Evolutionary conservation across 2,888 invertebrate species (phyloP).

Genomic region (Miltochrista miniata): DNA sequence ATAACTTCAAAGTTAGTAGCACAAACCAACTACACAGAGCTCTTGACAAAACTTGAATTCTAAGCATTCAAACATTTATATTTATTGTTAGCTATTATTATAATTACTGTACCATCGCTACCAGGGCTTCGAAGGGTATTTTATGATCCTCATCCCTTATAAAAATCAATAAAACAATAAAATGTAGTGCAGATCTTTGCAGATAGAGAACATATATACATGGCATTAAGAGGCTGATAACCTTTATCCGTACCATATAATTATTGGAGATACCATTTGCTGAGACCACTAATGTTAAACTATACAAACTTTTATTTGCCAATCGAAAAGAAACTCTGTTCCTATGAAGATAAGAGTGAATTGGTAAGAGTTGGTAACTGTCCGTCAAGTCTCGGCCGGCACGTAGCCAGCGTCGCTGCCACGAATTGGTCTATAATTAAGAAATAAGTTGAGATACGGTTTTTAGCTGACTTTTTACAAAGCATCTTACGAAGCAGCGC

Average conservation of each 20-base stretch:
- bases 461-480: constrained; percentile 80
- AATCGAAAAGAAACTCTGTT: constrained; percentile 46
- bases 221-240: constrained; percentile 77
- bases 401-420: constrained; percentile 72
- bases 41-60: not conserved
- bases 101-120: not conserved
- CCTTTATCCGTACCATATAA: constrained; percentile 77
- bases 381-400: constrained; percentile 62
- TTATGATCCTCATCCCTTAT: constrained; percentile 15
- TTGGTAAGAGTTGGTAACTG: constrained; percentile 28
- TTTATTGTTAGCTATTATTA: not conserved
- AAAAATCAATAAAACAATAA: constrained; percentile 35
- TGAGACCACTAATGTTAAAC: constrained; percentile 59
- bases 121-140: not conserved
- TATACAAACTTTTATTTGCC: constrained; percentile 29
- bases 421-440: constrained; percentile 83
- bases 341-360: constrained; percentile 37
- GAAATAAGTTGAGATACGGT: constrained; percentile 82
- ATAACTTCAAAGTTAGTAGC: too few species aligned
- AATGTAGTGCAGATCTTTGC: constrained; percentile 56
- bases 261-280: constrained; percentile 78
- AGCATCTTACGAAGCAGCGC: constrained; percentile 72
- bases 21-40: too few species aligned
- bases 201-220: constrained; percentile 64
- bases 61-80: not conserved